Conservation (phyloP, 2,888 invertebrate species). For the Mythimna loreyi region DNA sequence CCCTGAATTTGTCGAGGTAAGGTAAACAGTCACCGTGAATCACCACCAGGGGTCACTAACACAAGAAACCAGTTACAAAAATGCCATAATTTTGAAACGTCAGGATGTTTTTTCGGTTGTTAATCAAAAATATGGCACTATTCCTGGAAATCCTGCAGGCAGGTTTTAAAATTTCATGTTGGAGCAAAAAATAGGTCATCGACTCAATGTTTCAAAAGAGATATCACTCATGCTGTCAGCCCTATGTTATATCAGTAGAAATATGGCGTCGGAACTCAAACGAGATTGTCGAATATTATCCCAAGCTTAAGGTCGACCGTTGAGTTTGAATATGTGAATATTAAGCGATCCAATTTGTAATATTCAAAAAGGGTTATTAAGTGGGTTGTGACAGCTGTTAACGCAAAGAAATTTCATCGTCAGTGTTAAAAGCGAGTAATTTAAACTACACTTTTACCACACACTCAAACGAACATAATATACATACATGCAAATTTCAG, state of each 20-base stretch:
- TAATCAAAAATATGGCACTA: conserved; percentile 72
- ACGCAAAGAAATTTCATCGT: conserved; percentile 9
- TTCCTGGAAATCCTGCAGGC: conserved; percentile 68
- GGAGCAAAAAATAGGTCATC: conserved; percentile 53
- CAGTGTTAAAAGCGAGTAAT: conserved; percentile 4
- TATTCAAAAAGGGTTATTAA: conserved; percentile 44
- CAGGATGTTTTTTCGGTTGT: conserved; percentile 67
- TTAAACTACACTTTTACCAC: background rate
- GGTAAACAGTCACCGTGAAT: conserved; percentile 80
- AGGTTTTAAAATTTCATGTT: conserved; percentile 48
- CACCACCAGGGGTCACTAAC: conserved; percentile 81
- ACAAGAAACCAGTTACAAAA: conserved; percentile 80
- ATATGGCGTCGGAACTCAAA: conserved; percentile 24
- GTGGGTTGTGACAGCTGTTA: conserved; percentile 29
- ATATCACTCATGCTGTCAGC: conserved; percentile 46
- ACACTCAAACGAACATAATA: background rate
- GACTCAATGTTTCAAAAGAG: conserved; percentile 40
- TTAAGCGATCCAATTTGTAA: conserved; percentile 47
- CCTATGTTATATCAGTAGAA: conserved; percentile 27
- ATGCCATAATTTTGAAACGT: conserved; percentile 74
- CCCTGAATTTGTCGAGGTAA: conserved; percentile 63
- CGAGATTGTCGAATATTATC: conserved; percentile 44
- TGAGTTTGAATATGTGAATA: conserved; percentile 48
- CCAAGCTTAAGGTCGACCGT: conserved; percentile 39
- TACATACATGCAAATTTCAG: background rate